Base-by-base conservation (phyloP, 2,113 vertebrate genomes). In the Aptenodytes forsteri region DNA sequence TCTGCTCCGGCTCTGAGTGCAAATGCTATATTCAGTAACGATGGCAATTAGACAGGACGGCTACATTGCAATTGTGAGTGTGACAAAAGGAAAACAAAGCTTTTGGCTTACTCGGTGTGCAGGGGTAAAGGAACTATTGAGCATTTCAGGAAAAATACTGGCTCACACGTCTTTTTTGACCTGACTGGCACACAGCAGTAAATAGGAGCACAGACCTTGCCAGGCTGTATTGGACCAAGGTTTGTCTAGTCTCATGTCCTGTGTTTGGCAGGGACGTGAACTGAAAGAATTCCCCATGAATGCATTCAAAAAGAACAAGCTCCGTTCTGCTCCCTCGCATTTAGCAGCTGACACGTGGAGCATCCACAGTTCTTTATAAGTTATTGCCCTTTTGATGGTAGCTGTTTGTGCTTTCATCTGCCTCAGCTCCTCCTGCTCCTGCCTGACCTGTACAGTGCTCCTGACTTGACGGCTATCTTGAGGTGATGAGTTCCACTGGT, bases 391-490 rank as follows among this genome's bases (percentile, higher is more conserved):
- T 83, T 38, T 15, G 71, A 17, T 18, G 46, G 71, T 7, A 26
- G 52, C 59, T 50, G 16, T 9, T 81, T 20, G 62, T 59, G 52
- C 54, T 52, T 61, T 69, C 36, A 29, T 27, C 58, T 1, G 1
- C 65, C 66, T 29, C 44, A 29, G 56, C 38, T 38, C 29, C n/a
- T 36, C 42, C 49, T 7, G 47, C 46, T 66, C 47, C 65, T 49
- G 36, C 59, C 59, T 36, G 47, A 29, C 61, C 67, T 23, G 34
- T 7, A 2, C 15, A 9, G 27, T 4, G 12, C 30, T 50, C 36
- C 49, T 1, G 4, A 17, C 59, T 55, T 3, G 0, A 6, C 0
- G 1, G 36, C 4, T 16, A 6, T 22, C 55, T 30, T 16, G 32
- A 38, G 47, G 42, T 6, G 2, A 16, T 0, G 42, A 46, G 54